These are phyloP conservation scores for Mactromeris polynyma DNA, from an alignment of 2,888 invertebrate species.

Conservation along the genomic window DNA sequence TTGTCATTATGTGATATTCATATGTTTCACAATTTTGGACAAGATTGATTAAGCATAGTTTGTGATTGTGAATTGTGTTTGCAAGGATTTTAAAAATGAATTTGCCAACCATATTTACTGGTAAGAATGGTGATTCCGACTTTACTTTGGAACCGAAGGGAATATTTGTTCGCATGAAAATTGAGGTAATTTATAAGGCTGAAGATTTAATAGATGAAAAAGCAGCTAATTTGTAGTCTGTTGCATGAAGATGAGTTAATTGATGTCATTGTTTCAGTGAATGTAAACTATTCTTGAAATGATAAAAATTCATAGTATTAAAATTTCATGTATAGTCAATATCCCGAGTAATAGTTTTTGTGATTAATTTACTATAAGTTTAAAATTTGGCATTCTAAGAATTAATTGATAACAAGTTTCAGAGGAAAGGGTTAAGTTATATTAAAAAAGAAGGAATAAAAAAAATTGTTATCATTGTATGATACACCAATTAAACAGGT, in stretches of 20 bases:
- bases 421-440: no score
- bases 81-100: neutral
- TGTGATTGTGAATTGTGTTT: neutral
- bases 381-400: no score
- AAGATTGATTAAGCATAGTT: neutral
- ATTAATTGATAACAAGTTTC: no score
- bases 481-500: no score
- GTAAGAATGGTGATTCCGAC: slow-evolving; percentile 8
- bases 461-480: no score
- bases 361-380: no score
- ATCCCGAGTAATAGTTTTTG: no score
- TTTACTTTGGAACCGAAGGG: slow-evolving; percentile 18
- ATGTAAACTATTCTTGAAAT: no score
- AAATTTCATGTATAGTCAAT: no score
- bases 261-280: no score
- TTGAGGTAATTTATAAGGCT: slow-evolving; percentile 28
- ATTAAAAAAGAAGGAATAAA: no score
- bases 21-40: neutral
- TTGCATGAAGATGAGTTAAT: neutral
- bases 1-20: neutral
- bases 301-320: no score
- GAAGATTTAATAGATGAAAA: neutral
- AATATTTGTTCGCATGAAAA: slow-evolving; percentile 29
- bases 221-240: neutral
- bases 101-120: neutral